Base-by-base conservation (phyloP, 92 coral and sea anemone genomes). In the Siderastrea siderea region DNA sequence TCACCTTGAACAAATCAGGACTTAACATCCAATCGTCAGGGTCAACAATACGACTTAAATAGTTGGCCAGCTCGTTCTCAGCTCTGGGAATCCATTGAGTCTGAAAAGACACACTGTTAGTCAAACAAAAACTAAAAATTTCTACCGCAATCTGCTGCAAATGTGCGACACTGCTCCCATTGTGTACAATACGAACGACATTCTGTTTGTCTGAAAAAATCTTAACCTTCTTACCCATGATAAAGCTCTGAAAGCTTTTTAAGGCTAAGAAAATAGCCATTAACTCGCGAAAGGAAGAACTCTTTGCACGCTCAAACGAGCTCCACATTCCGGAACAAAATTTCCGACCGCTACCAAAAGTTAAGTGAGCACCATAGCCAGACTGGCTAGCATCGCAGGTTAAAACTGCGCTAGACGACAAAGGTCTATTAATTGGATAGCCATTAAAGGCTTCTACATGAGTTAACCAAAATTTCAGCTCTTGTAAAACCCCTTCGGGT, bases 151-250 rank as follows among this genome's bases (percentile, higher is more conserved):
- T n/a, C n/a, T n/a, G n/a, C n/a, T n/a, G n/a, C n/a, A n/a, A n/a
- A n/a, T n/a, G n/a, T n/a, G n/a, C n/a, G n/a, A n/a, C n/a, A n/a
- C n/a, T n/a, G n/a, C n/a, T n/a, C n/a, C n/a, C n/a, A n/a, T n/a
- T n/a, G n/a, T n/a, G 58, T 11, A 47, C 83, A 81, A 88, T 81
- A 6, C 87, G 59, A 80, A 61, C 67, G 7, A 68, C 91, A 13
- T 88, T 88, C 79, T 88, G 81, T 46, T 66, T 80, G 44, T 88
- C 87, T 12, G 87, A 81, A 67, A 88, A 88, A 53, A 88, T 47
- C 48, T 81, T 88, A 13, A 88, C 87, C 80, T 83, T 83, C 49
- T 83, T 72, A 71, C 76, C 74, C 1, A 47, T 43, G 1, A 85
- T n/a, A 5, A 78, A 57, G 38, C 38, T 26, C 7, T 3, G 6